Conservation (phyloP, 2,113 vertebrate species). For the Pontoporia blainvillei region DNA sequence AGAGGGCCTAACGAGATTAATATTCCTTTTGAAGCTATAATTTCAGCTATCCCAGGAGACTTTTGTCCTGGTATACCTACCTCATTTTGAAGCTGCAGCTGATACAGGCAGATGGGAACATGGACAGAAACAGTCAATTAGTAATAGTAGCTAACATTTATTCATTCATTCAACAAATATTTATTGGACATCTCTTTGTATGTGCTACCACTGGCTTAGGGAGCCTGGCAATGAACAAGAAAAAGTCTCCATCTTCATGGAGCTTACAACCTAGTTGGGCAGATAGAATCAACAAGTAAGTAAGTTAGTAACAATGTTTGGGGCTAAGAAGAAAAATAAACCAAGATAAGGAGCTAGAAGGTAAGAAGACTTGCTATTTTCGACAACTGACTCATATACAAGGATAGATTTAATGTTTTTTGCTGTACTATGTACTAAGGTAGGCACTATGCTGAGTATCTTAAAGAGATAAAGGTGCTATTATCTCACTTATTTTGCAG, state of each 20-base stretch:
- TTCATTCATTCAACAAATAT: slow-evolving; percentile 28
- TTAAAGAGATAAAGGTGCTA: not conserved
- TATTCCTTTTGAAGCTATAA: not conserved
- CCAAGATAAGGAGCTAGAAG: not conserved
- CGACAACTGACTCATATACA: not conserved
- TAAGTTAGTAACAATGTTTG: not conserved
- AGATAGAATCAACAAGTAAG: slow-evolving; percentile 5
- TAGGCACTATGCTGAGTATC: not conserved
- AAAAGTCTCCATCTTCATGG: not conserved
- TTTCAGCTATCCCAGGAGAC: not conserved
- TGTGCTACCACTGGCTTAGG: not conserved
- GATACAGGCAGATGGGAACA: not conserved
- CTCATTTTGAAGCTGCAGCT: not conserved
- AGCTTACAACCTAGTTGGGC: not conserved
- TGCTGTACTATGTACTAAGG: not conserved
- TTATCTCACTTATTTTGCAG: not conserved
- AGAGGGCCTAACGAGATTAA: not conserved
- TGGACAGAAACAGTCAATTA: not conserved
- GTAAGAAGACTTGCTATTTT: not conserved
- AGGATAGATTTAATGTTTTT: not conserved
- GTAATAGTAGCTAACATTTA: slow-evolving; percentile 29
- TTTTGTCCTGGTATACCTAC: not conserved
- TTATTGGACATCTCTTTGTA: slow-evolving; percentile 11
- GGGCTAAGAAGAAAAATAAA: not conserved
- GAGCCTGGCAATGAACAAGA: not conserved